Base-by-base conservation (phyloP, 2,113 vertebrate genomes). In the Salvelinus sp. region DNA sequence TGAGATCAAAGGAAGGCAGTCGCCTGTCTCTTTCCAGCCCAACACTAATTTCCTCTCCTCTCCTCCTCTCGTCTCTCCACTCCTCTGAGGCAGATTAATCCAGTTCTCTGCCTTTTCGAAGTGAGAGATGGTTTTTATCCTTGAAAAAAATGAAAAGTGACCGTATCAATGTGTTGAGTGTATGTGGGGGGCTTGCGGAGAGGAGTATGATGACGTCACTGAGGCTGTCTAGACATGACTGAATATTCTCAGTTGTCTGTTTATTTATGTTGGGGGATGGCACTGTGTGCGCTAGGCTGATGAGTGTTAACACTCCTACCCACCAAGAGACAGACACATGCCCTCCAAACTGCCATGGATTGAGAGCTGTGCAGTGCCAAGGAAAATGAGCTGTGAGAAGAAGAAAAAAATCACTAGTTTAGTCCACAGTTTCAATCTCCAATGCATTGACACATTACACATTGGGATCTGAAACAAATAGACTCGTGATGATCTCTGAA, bases 211-310 rank as follows among this genome's bases (percentile, higher is more conserved):
- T 82, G 79, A 84, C 62, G 66, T 82, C 79, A 86, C 67, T 16
- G 62, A 3, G 73, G 69, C 69, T 25, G 84, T 83, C 84, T 86
- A 83, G 75, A 83, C 77, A 58, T 77, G 77, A 78, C 75, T 79
- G 44, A 62, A 73, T 86, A 70, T 79, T 79, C 77, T 85, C 28
- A 62, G 47, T 76, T 78, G 73, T 62, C 68, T 75, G 75, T 85
- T 82, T 85, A 75, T 85, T 85, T 85, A 76, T 70, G 44, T 79
- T 63, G 38, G 77, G 48, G 33, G 30, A 72, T 74, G 70, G 67
- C 79, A 68, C 33, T 48, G 54, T 74, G 67, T 48, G 20, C 74
- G 68, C 64, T 63, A 74, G 70, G 60, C 65, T 68, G 28, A 68
- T 13, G 30, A 33, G 16, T 33, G 27, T 20, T 28, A 68, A 68